Evolutionary conservation across 2,797 vertebrate genomes (phyloP).

Genomic region (Falco concolor): DNA sequence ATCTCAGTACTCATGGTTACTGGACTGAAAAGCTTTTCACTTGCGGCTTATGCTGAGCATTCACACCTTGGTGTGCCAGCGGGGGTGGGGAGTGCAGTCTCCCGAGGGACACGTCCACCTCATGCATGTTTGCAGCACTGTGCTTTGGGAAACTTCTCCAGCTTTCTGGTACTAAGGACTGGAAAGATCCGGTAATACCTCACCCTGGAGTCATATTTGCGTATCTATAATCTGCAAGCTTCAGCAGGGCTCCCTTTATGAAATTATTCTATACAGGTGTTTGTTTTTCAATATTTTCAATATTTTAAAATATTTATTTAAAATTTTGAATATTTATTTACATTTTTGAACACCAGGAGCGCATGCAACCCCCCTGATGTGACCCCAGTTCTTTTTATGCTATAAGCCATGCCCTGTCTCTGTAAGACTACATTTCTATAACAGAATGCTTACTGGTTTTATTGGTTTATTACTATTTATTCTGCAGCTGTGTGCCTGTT

Average conservation of each 20-base stretch:
- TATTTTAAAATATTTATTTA: too few relatives aligned
- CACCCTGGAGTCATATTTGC: rapidly evolving
- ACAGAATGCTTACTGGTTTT: rapidly evolving
- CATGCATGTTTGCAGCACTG: rapidly evolving
- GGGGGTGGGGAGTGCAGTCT: rapidly evolving
- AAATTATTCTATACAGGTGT: neutral
- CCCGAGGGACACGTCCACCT: rapidly evolving
- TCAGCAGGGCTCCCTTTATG: neutral
- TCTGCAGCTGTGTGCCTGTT: neutral
- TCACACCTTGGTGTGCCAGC: rapidly evolving
- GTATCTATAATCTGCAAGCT: rapidly evolving
- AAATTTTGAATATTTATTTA: neutral
- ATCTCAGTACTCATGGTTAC: rapidly evolving
- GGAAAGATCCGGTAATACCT: neutral
- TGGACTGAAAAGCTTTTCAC: neutral
- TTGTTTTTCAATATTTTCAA: neutral
- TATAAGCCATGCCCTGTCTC: neutral
- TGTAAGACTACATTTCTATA: rapidly evolving
- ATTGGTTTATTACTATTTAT: neutral
- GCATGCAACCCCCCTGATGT: neutral
- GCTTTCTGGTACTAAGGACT: rapidly evolving
- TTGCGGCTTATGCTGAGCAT: neutral
- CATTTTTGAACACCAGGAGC: rapidly evolving
- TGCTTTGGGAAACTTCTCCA: rapidly evolving
- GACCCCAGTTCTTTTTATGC: neutral